Conservation (phyloP, 2,797 vertebrate genomes). For the Crotalus adamanteus region DNA sequence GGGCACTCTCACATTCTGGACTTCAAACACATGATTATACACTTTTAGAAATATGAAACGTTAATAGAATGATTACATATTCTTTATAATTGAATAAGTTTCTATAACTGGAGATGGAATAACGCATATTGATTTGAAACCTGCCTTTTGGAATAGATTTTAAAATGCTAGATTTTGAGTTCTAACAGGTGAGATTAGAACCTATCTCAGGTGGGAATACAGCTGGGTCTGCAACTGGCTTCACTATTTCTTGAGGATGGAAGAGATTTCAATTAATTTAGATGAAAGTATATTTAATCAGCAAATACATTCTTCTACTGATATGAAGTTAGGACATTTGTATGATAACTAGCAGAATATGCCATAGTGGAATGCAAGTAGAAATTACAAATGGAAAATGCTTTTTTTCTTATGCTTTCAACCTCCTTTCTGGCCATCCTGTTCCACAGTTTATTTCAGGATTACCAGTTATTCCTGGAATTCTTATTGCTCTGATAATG, state of each 20-base stretch:
- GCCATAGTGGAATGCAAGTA: background rate
- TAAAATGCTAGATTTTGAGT: slow-evolving; percentile 15
- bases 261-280: slow-evolving; percentile 17
- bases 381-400: background rate
- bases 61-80: background rate
- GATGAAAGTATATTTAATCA: background rate
- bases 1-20: background rate
- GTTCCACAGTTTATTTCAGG: slow-evolving; percentile 20
- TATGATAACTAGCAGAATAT: slow-evolving; percentile 11
- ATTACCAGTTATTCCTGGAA: slow-evolving; percentile 5
- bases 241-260: background rate
- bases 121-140: background rate
- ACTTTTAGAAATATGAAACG: background rate
- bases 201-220: slow-evolving; percentile 27
- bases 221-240: background rate
- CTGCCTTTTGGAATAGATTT: background rate
- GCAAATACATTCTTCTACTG: slow-evolving; percentile 12
- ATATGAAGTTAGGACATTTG: background rate
- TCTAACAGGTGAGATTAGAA: background rate
- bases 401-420: background rate
- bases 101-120: slow-evolving; percentile 11
- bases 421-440: background rate
- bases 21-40: background rate
- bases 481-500: slow-evolving; percentile 52
- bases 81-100: slow-evolving; percentile 2